phyloP scores from a whole-genome alignment of 1,140 invertebrate genomes.

The Apis dorsata region DNA sequence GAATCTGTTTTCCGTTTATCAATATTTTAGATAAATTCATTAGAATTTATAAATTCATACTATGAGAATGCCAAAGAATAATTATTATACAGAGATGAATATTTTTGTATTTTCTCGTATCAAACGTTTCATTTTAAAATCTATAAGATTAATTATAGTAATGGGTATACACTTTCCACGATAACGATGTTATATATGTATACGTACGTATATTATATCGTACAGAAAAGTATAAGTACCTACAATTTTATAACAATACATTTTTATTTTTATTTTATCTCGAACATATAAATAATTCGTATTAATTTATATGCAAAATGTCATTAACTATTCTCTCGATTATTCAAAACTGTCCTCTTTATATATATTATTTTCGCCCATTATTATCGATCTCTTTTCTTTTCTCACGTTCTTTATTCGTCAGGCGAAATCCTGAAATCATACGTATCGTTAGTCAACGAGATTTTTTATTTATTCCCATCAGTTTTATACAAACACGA shows the following conservation, averaged over 20 bases:
- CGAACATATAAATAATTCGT: background rate
- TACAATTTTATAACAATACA: too few relatives aligned
- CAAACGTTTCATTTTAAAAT: background rate
- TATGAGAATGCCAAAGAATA: background rate
- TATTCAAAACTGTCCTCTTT: slow-evolving; percentile 24
- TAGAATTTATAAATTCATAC: background rate
- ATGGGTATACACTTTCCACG: background rate
- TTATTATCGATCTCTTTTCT: slow-evolving; percentile 32
- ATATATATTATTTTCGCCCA: slow-evolving; percentile 29
- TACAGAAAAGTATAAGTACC: background rate
- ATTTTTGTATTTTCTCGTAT: slow-evolving; percentile 16
- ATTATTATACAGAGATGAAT: background rate
- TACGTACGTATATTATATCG: too few relatives aligned
- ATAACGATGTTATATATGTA: background rate
- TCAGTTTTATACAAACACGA: slow-evolving; percentile 22
- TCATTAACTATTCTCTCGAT: background rate
- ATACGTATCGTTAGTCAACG: slow-evolving; percentile 52
- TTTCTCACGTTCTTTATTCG: slow-evolving; percentile 27
- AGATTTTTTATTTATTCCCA: slow-evolving; percentile 39
- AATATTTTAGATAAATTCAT: background rate
- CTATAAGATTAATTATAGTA: background rate
- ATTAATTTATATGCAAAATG: background rate
- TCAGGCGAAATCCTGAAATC: slow-evolving; percentile 47
- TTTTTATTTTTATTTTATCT: too few relatives aligned
- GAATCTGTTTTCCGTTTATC: background rate